phyloP scores from a whole-genome alignment of 2,113 vertebrate genomes.

The Bambusicola thoracicus region DNA sequence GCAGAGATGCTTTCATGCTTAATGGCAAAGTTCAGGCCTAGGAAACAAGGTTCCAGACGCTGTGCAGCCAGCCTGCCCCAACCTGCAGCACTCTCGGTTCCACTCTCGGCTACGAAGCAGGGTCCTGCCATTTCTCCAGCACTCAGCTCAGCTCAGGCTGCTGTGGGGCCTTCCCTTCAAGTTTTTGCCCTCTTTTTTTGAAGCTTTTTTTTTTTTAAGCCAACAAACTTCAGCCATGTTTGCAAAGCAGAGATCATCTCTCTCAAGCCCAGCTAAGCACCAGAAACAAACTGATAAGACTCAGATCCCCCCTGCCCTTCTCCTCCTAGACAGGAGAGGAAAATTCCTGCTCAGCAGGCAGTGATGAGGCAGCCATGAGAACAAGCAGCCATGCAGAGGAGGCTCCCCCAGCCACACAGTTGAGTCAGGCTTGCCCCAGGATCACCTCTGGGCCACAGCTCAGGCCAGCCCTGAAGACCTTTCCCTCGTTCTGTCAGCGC shows the following conservation, averaged over 20 bases:
- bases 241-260: background rate
- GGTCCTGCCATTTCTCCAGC: background rate
- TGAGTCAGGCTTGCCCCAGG: background rate
- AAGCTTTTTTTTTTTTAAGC: background rate
- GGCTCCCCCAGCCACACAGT: background rate
- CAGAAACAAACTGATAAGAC: background rate
- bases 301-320: background rate
- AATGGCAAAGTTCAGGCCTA: rapidly evolving
- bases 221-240: background rate
- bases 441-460: background rate
- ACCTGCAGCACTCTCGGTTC: background rate
- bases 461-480: background rate
- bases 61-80: background rate
- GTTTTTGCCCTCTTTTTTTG: background rate
- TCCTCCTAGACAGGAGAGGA: background rate
- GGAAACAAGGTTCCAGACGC: background rate
- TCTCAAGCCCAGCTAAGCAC: background rate
- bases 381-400: background rate
- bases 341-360: background rate
- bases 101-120: background rate
- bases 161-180: background rate
- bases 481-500: background rate
- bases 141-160: background rate
- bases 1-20: background rate
- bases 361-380: background rate